Percentiles rank a stretch among this genome's conserved stretches.
phyloP scores from a whole-genome alignment of 2,888 invertebrate genomes.

The Orthonevra nobilis region DNA sequence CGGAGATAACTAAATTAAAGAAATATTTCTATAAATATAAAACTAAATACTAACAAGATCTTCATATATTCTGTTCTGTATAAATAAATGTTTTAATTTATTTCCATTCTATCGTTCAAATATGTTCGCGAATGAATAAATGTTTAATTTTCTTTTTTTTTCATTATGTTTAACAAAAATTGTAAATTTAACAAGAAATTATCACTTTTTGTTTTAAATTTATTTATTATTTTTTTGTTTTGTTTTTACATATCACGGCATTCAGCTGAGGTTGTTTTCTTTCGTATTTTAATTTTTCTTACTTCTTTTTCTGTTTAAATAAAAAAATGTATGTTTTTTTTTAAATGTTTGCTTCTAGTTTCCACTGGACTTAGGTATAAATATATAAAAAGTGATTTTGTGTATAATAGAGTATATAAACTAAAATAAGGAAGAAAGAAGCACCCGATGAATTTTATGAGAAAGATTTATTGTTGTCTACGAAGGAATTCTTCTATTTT shows the following conservation, averaged over 20 bases:
- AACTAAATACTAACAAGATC: no score
- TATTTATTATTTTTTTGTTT: constrained; percentile 8
- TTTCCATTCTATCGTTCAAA: no score
- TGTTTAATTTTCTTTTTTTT: constrained; percentile 14
- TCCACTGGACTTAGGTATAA: constrained; percentile 56
- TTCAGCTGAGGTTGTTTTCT: constrained; percentile 79
- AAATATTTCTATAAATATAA: no score
- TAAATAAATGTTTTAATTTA: no score
- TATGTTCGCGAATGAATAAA: constrained; percentile 4
- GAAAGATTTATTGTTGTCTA: no score
- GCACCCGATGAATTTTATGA: constrained; percentile 61
- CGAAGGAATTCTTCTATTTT: constrained; percentile 10
- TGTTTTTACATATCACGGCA: constrained; percentile 78
- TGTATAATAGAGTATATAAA: constrained; percentile 43
- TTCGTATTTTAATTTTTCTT: constrained; percentile 49
- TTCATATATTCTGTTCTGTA: no score
- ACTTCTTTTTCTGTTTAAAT: constrained; percentile 44
- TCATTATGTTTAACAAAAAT: constrained; percentile 42
- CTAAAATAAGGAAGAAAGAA: constrained; percentile 35
- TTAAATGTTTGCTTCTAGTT: constrained; percentile 26
- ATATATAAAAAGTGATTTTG: constrained; percentile 50
- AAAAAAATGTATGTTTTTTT: constrained; percentile 31
- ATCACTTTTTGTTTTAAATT: constrained; percentile 43
- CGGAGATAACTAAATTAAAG: constrained; percentile 21
- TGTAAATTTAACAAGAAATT: constrained; percentile 56